Evolutionary conservation across 1,140 invertebrate genomes (phyloP).

Genomic region (Lucilia cuprina): DNA sequence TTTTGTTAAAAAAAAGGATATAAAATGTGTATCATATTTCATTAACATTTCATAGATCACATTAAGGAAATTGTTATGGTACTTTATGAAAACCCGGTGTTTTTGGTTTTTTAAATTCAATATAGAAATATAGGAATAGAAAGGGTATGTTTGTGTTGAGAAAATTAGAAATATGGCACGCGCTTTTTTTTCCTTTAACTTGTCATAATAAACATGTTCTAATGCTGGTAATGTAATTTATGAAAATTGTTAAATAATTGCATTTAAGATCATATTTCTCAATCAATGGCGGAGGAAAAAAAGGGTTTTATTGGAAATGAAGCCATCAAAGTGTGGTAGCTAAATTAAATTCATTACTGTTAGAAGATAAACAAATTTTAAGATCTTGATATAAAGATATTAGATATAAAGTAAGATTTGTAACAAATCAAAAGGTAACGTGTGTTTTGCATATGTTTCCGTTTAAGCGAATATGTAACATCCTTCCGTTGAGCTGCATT

Average conservation of each 20-base stretch:
- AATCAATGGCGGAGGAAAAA: neutral
- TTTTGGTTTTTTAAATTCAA: neutral
- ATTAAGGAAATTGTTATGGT: slow-evolving; percentile 33
- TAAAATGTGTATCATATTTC: slow-evolving; percentile 21
- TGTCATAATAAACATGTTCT: slow-evolving; percentile 3
- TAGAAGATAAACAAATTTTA: neutral
- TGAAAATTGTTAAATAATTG: slow-evolving; percentile 33
- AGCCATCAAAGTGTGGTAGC: neutral
- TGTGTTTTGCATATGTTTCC: slow-evolving; percentile 33
- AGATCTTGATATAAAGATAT: neutral
- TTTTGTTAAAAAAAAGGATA: neutral
- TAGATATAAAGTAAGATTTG: neutral
- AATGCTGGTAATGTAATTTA: slow-evolving; percentile 32
- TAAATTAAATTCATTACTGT: neutral
- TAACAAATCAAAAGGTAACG: slow-evolving; percentile 18
- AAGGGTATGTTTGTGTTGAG: neutral
- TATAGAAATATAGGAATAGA: neutral
- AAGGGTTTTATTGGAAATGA: slow-evolving; percentile 11
- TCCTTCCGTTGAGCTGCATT: slow-evolving; percentile 1
- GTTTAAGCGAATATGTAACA: neutral
- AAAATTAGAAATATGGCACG: slow-evolving; percentile 5
- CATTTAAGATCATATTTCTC: slow-evolving; percentile 7
- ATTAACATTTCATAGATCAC: neutral
- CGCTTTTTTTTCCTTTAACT: neutral
- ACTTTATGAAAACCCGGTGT: slow-evolving; percentile 1